Evolutionary conservation across 2,888 invertebrate genomes (phyloP), one percentile per base, ranked within the genome.

Genomic region (Phymatocera aterrima): DNA sequence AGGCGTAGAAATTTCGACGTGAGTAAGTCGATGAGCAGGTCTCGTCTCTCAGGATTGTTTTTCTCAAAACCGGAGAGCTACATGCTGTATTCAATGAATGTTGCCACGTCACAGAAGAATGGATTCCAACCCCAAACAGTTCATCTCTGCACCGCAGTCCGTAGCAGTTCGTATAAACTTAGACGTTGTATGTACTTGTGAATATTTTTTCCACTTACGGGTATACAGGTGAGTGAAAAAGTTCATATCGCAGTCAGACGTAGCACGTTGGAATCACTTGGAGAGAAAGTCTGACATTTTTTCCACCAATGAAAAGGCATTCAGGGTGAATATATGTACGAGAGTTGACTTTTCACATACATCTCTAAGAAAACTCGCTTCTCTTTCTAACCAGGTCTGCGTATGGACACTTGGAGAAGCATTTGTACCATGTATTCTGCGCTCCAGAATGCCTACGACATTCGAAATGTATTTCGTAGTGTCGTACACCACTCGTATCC

Each of bases 11-110:
- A n/a, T n/a, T n/a, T n/a, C n/a, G n/a, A n/a, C n/a, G n/a, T n/a
- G n/a, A n/a, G n/a, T n/a, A 4, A 2, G 34, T 46, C 34, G 34
- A 31, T n/a, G 72, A 72, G 48, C 34, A 48, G n/a, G n/a, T n/a
- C n/a, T n/a, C n/a, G n/a, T n/a, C n/a, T 18, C 68, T 43, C 46
- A 46, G 12, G 6, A 18, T 68, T 68, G 68, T 68, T 43, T 68
- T 24, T 21, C 46, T n/a, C n/a, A n/a, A n/a, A n/a, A n/a, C n/a
- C n/a, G n/a, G n/a, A n/a, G n/a, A n/a, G n/a, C n/a, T n/a, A n/a
- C n/a, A n/a, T n/a, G n/a, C n/a, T n/a, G n/a, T 79, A 79, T 85
- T 85, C 84, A 85, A 85, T 85, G 85, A 85, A 84, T 82, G 83
- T 83, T 82, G 78, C 80, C 81, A 60, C 77, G 70, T 60, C 77